Evolutionary conservation across 2,113 vertebrate species (phyloP).

Genomic region (Sander lucioperca): DNA sequence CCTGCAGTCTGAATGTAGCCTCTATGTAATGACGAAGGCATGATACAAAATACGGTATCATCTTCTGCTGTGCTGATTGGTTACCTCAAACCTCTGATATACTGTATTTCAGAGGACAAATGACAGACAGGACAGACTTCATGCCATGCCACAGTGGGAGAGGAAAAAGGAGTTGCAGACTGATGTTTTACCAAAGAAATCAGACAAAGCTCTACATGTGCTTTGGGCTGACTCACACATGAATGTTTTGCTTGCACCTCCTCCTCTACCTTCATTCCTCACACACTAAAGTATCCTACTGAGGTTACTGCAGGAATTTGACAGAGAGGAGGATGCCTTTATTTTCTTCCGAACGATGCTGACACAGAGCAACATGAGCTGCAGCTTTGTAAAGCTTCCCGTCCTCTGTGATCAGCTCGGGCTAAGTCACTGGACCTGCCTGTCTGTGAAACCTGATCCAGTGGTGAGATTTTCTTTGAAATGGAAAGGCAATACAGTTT

Average conservation of each 20-base stretch:
- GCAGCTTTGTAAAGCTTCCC: conserved; percentile 64
- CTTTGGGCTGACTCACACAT: conserved; percentile 52
- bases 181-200: conserved; percentile 27
- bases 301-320: conserved; percentile 62
- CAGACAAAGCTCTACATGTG: conserved; percentile 22
- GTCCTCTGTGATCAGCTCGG: conserved; percentile 69
- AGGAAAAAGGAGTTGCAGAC: conserved; percentile 6
- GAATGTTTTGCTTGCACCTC: conserved; percentile 44
- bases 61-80: background rate
- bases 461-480: conserved; percentile 68
- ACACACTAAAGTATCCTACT: conserved; percentile 51
- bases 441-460: conserved; percentile 71
- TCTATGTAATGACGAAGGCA: background rate
- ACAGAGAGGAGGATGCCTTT: conserved; percentile 53
- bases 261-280: conserved; percentile 48
- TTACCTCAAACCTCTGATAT: background rate
- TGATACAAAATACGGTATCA: background rate
- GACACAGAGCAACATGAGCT: conserved; percentile 74
- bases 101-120: conserved; percentile 1
- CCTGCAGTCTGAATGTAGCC: no score
- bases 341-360: conserved; percentile 62
- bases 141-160: background rate
- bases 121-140: background rate
- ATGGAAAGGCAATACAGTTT: conserved; percentile 72
- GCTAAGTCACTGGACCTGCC: conserved; percentile 67